These are phyloP conservation scores for Tipula vernalis DNA, from an alignment of 2,888 invertebrate genomes.

Conservation along the genomic window DNA sequence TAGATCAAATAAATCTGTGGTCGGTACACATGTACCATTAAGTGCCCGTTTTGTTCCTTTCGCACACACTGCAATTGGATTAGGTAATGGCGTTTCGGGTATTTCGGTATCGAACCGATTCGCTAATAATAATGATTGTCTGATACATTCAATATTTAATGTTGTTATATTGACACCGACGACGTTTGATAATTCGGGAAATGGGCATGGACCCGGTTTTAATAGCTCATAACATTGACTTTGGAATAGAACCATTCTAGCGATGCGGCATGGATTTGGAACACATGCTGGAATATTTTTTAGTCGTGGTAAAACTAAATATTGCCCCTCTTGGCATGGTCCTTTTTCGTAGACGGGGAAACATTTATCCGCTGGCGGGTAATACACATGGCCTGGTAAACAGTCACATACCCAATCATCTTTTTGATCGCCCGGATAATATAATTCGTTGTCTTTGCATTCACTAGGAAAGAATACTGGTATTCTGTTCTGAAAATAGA, in stretches of 20 bases:
- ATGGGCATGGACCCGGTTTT: conserved; percentile 23
- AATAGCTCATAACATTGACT: conserved; percentile 26
- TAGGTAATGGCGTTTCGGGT: conserved; percentile 15
- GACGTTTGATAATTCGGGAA: conserved; percentile 33
- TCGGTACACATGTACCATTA: conserved; percentile 23
- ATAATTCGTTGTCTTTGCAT: conserved; percentile 50
- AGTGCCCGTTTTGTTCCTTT: conserved; percentile 24
- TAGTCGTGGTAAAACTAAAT: conserved; percentile 41
- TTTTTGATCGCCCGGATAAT: conserved; percentile 51
- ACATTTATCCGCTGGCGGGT: conserved; percentile 47
- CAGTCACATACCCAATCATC: conserved; percentile 51
- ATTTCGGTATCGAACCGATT: conserved; percentile 27
- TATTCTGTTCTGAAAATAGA: conserved; percentile 34
- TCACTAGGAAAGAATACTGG: conserved; percentile 45
- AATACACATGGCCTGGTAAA: conserved; percentile 40
- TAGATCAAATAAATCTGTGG: not conserved
- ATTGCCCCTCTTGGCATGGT: conserved; percentile 44
- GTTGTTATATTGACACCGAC: conserved; percentile 49
- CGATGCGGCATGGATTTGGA: conserved; percentile 44
- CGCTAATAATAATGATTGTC: conserved; percentile 19
- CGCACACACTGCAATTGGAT: conserved; percentile 22
- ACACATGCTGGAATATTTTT: conserved; percentile 46
- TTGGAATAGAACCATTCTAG: conserved; percentile 37
- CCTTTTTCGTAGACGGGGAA: conserved; percentile 50
- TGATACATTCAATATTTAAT: conserved; percentile 44